Evolutionary conservation across 2,797 vertebrate species (phyloP), one percentile per base, ranked within the genome.

Genomic region (Danio jaintianensis): DNA sequence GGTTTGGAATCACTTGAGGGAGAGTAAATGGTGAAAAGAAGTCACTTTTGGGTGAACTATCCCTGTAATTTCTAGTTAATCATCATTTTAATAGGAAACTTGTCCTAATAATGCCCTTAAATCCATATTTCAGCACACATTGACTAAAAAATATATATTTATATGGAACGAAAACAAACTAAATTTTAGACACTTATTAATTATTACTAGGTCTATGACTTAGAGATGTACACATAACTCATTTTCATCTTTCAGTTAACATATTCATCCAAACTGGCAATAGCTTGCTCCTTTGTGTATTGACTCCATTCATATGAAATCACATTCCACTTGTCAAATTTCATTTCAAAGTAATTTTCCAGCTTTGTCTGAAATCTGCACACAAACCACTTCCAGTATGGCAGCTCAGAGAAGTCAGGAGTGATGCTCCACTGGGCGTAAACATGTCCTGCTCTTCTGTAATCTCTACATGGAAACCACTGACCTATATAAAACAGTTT

Each of bases 311-410:
- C 68, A 12, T 55, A 38, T 13, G 68, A 53, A 53, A 71, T 20
- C 6, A 0, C 36, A 40, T 53, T 36, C 48, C 48, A 53, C 4
- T n/a, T 13, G 16, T 53, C 4, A 4, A 71, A 71, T 20, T 0
- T 71, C 8, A 40, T 71, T 11, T 20, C 36, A 42, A 53, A 42
- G n/a, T 71, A 8, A 7, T 71, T 12, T 55, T 71, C 50, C 16
- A 71, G 50, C n/a, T 71, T 16, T 40, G 38, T 3, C 36, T 71
- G 68, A 40, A 71, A 71, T 71, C 16, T 71, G 16, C 1, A 18
- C 38, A 71, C 50, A 56, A 71, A 71, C 50, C 68, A 71, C 68
- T 71, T 71, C 68, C 68, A 71, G 5, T 71, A 56, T 1, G 52
- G 50, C 16, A 71, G 6, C 29, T 71, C 50, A 0, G 68, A 71